Base-by-base conservation (phyloP, 2,888 invertebrate genomes). In the Lithophane socia region DNA sequence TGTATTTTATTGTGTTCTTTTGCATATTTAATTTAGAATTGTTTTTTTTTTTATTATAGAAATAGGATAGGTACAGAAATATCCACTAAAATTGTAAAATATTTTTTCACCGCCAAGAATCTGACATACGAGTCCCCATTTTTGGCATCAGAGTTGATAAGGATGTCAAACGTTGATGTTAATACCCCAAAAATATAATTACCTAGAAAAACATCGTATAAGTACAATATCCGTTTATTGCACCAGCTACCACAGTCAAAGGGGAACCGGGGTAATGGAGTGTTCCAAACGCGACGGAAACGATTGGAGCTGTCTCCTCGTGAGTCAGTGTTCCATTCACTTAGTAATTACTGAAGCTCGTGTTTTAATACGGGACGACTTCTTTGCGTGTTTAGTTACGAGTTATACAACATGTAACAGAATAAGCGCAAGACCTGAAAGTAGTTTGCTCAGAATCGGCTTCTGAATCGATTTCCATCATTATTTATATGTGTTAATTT, bases 281-380 rank as follows among this genome's bases (percentile, higher is more conserved):
- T 73, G 82, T 83, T 77, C 58, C 63, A 60, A 81, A 77, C 37
- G 68, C 73, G 82, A 74, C 60, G 84, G 81, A 52, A 74, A 74
- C 61, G 81, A 84, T 81, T 74, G 74, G 42, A 78, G 54, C 72
- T 73, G 84, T 83, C 85, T 83, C 65, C 56, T 69, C 69, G 71
- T 77, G 64, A 68, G 60, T 73, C 77, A 73, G 70, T 77, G 61
- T 69, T 74, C 68, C 66, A 84, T 77, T 84, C 67, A 54, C 71
- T 73, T 65, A 71, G 81, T 81, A 83, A 81, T 83, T 84, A 84
- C 80, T 73, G 66, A 61, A 54, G 73, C 73, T 18, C n/a, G 63
- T 60, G 76, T 64, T 84, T 60, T 73, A 37, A 72, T 79, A 58
- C 29, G 10, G 13, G 16, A 49, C 3, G 58, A n/a, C 12, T 82